Conservation (phyloP, 2,797 vertebrate genomes). For the Gambusia yucatana region DNA sequence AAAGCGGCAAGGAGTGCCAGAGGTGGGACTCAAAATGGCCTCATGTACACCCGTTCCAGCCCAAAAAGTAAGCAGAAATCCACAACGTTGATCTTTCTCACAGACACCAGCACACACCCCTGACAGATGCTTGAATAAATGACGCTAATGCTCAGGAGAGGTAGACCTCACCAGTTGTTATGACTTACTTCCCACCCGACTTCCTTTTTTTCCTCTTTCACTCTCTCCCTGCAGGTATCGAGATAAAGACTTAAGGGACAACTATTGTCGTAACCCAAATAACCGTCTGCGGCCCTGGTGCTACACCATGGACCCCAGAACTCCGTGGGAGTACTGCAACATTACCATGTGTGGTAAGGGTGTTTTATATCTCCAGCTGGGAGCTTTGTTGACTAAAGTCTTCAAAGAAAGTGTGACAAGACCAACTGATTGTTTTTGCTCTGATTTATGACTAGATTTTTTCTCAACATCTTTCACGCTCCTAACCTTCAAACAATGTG, state of each 20-base stretch:
- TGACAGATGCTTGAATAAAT: constrained; percentile 55
- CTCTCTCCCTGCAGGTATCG: constrained; percentile 83
- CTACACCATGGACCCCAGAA: constrained; percentile 93
- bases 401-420: constrained; percentile 27
- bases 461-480: constrained; percentile 1
- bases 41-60: constrained; percentile 90
- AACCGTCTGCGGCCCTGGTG: constrained; percentile 95
- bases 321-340: constrained; percentile 95
- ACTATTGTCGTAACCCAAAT: constrained; percentile 98
- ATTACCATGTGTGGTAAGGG: constrained; percentile 93
- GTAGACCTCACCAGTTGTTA: constrained; percentile 51
- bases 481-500: background rate
- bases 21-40: constrained; percentile 93
- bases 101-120: constrained; percentile 48
- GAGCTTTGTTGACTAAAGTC: constrained; percentile 30
- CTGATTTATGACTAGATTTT: constrained; percentile 30
- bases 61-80: constrained; percentile 88
- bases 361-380: constrained; percentile 19
- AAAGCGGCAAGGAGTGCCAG: constrained; percentile 93
- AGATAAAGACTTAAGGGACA: constrained; percentile 95
- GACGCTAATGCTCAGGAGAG: constrained; percentile 42
- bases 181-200: constrained; percentile 33
- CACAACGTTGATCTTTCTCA: constrained; percentile 38
- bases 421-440: constrained; percentile 31
- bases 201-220: constrained; percentile 18